phyloP scores from a whole-genome alignment of 2,888 invertebrate species.

The Halictus quadricinctus region DNA sequence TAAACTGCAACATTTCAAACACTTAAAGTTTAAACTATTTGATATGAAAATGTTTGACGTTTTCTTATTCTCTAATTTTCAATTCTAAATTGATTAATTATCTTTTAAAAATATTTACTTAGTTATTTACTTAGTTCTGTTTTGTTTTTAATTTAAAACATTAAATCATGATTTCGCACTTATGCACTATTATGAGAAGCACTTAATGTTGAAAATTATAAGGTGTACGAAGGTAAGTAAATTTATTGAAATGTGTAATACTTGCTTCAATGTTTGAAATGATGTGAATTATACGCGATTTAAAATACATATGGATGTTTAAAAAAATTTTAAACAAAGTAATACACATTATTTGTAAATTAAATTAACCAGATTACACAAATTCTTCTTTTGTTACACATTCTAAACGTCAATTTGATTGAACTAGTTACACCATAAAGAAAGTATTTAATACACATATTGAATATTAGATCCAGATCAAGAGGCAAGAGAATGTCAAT shows the following conservation, averaged over 20 bases:
- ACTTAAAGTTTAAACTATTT: conserved; percentile 1
- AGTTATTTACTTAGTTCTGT: background rate
- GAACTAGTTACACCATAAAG: background rate
- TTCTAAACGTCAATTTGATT: background rate
- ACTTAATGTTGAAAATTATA: background rate
- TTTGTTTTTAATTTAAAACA: background rate
- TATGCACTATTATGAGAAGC: background rate
- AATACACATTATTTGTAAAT: background rate
- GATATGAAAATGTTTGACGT: background rate
- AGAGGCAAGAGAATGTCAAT: conserved; percentile 92
- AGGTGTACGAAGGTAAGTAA: background rate
- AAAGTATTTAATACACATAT: background rate
- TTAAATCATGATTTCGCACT: background rate
- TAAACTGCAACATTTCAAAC: conserved; percentile 12
- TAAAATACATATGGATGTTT: background rate
- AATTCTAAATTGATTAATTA: background rate
- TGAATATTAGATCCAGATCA: conserved; percentile 88
- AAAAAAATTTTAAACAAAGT: background rate
- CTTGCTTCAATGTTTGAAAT: background rate
- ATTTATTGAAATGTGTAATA: background rate
- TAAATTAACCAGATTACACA: background rate
- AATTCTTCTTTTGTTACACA: background rate
- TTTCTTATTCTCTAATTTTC: background rate
- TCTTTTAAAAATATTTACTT: background rate
- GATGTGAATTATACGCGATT: background rate